Conservation (phyloP, 2,113 vertebrate species). For the Rafetus swinhoei region DNA sequence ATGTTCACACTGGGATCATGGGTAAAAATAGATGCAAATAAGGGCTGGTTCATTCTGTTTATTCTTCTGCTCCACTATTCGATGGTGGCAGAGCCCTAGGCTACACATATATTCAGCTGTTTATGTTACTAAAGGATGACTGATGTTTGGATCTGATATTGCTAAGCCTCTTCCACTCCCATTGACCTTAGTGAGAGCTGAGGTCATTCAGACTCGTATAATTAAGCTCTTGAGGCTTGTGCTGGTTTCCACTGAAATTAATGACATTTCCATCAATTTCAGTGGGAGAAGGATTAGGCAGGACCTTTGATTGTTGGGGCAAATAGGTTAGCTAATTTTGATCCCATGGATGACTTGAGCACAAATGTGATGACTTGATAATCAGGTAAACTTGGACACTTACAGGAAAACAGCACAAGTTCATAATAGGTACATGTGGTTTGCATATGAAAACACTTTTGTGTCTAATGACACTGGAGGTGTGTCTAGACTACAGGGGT, state of each 20-base stretch:
- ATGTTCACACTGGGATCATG: background rate
- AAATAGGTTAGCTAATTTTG: background rate
- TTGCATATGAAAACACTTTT: background rate
- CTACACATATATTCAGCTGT: background rate
- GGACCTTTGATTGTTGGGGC: background rate
- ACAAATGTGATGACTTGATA: background rate
- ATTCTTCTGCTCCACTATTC: background rate
- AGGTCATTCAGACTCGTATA: background rate
- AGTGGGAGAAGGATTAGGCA: background rate
- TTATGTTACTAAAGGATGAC: background rate
- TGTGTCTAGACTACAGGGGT: no score
- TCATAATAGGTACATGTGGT: background rate
- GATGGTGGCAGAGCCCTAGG: background rate
- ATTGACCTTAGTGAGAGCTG: background rate
- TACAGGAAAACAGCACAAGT: background rate
- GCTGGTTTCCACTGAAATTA: background rate
- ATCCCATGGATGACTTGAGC: background rate
- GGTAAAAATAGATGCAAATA: background rate
- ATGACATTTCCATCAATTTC: background rate
- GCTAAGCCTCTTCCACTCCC: background rate
- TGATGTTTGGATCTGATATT: background rate
- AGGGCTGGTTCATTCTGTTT: background rate
- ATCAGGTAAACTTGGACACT: background rate
- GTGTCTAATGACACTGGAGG: background rate
- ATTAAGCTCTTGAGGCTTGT: background rate